Percentiles rank a stretch among this genome's conserved stretches.
Conservation (phyloP, 1,140 invertebrate genomes). For the Sarcophaga peregrina region DNA sequence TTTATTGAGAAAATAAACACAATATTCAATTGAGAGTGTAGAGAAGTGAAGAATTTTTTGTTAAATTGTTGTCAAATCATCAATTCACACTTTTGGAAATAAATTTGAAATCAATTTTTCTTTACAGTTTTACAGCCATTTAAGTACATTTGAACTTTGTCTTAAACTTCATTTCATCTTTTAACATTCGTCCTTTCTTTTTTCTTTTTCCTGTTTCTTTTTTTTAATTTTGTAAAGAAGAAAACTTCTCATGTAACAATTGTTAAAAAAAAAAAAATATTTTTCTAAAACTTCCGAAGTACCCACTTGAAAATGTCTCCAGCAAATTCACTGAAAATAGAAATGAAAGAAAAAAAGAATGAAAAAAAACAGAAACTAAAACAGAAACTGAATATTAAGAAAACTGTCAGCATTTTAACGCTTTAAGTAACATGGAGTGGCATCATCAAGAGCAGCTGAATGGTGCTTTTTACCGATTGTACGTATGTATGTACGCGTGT, state of each 20-base stretch:
- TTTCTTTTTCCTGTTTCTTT: background rate
- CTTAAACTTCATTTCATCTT: background rate
- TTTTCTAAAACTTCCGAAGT: background rate
- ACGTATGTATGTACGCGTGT: background rate
- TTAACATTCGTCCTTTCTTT: background rate
- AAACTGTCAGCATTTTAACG: slow-evolving; percentile 3
- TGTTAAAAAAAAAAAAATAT: background rate
- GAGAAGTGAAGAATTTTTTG: no score
- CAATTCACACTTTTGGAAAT: no score
- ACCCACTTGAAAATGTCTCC: slow-evolving; percentile 3
- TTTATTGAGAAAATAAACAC: no score
- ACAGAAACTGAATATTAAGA: background rate
- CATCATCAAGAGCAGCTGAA: background rate
- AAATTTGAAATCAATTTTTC: no score
- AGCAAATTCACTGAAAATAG: background rate
- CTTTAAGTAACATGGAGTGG: slow-evolving; percentile 3
- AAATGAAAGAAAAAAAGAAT: background rate
- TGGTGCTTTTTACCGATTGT: background rate
- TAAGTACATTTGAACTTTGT: background rate
- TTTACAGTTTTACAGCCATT: background rate
- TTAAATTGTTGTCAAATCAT: no score
- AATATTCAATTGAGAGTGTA: no score
- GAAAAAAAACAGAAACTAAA: background rate
- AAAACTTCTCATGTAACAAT: background rate
- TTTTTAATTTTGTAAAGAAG: background rate